Conservation (phyloP, 2,797 vertebrate genomes). For the Malurus leucopterus region DNA sequence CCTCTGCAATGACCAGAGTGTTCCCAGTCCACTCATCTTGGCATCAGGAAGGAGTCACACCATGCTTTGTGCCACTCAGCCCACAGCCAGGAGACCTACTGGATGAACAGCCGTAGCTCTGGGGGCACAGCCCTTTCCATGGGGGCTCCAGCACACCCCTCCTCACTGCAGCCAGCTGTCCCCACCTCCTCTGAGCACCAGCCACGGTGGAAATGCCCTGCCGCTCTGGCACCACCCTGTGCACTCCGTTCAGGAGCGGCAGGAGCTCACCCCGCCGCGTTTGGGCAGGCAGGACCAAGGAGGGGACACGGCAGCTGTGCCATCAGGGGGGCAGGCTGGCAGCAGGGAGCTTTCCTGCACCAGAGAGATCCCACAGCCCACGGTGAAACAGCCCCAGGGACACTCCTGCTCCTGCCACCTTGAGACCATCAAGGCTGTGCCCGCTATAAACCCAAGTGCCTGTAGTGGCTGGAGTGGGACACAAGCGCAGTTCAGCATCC, state of each 20-base stretch:
- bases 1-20: background rate
- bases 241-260: rapidly evolving
- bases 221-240: background rate
- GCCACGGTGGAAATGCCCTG: background rate
- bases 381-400: background rate
- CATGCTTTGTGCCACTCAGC: background rate
- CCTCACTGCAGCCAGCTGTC: background rate
- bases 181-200: background rate
- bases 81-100: background rate
- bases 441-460: background rate
- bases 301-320: background rate
- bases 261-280: background rate
- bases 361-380: background rate
- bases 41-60: background rate
- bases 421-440: background rate
- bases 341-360: background rate
- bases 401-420: background rate
- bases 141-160: background rate
- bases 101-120: rapidly evolving
- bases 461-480: background rate
- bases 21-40: background rate
- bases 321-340: no score
- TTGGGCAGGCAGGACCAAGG: background rate
- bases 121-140: background rate
- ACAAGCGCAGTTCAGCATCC: background rate